A percentile compares a stretch with the other conserved stretches of the same genome.
Conservation (phyloP, 2,113 vertebrate genomes). For the Mormoops blainvillei region DNA sequence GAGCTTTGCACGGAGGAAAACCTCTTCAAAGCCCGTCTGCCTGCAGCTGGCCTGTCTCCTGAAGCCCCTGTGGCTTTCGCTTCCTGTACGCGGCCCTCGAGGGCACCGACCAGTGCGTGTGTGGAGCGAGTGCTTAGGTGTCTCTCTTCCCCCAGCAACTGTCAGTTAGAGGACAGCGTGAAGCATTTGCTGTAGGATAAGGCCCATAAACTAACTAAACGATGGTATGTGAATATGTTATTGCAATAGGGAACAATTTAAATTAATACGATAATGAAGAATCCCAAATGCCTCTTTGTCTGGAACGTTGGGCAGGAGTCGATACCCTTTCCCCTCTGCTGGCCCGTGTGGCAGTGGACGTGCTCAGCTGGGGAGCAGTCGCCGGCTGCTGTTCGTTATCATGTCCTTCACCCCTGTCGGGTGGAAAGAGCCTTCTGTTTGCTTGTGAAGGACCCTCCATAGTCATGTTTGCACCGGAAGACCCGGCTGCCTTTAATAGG, state of each 20-base stretch:
- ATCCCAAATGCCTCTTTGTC: not conserved
- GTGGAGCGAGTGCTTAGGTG: not conserved
- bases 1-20: not conserved
- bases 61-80: not conserved
- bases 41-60: not conserved
- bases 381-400: fast-evolving
- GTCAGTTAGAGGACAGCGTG: not conserved
- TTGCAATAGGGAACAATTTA: not conserved
- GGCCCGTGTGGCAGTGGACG: not conserved
- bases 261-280: not conserved
- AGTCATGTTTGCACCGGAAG: too few species aligned
- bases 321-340: not conserved
- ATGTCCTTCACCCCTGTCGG: fast-evolving
- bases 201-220: not conserved
- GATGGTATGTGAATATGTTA: not conserved
- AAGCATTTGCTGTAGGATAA: not conserved
- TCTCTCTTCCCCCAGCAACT: not conserved
- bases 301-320: not conserved
- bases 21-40: not conserved
- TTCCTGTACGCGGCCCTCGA: not conserved
- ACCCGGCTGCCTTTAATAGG: not conserved
- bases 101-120: not conserved
- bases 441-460: not conserved
- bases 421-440: not conserved
- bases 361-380: too few species aligned